A percentile compares a stretch with the other conserved stretches of the same genome.
Conservation (phyloP, 2,113 vertebrate species). For the Pao palembangensis region DNA sequence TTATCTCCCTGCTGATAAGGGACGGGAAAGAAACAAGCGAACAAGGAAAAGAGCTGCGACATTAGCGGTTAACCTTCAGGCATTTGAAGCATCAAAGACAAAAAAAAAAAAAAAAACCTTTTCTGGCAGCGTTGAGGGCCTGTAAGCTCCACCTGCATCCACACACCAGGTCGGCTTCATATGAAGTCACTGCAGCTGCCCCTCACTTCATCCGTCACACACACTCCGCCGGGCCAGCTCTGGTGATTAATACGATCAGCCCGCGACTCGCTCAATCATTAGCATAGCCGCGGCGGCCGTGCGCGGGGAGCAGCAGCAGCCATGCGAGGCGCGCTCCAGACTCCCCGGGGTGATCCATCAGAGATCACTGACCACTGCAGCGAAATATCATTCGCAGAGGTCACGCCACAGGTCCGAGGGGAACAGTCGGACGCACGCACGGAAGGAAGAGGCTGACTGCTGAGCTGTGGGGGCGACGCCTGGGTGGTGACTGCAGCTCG, state of each 20-base stretch:
- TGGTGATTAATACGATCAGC: conserved; percentile 62
- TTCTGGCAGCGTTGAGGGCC: neutral
- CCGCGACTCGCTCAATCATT: conserved; percentile 49
- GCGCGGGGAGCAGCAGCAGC: conserved; percentile 15
- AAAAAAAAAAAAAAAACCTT: conserved; percentile 12
- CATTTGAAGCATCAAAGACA: conserved; percentile 11
- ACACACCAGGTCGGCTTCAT: conserved; percentile 26
- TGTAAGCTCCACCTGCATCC: conserved; percentile 3
- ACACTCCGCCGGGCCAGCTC: conserved; percentile 22
- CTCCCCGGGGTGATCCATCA: conserved; percentile 67
- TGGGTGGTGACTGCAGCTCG: conserved; percentile 31
- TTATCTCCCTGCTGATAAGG: conserved; percentile 30
- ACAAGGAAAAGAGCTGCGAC: conserved; percentile 9
- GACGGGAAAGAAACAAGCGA: conserved; percentile 10
- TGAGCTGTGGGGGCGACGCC: neutral
- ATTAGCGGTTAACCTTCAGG: conserved; percentile 16
- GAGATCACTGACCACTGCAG: conserved; percentile 48
- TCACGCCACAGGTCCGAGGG: conserved; percentile 45
- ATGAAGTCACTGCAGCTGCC: conserved; percentile 45
- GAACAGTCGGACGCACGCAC: too few relatives aligned
- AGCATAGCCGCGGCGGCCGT: conserved; percentile 41
- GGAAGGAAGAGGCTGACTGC: neutral
- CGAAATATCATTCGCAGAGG: conserved; percentile 27
- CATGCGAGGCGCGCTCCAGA: conserved; percentile 35
- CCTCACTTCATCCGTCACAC: conserved; percentile 55